A percentile compares a stretch with the other conserved stretches of the same genome.
These are phyloP conservation scores for Eumerus sabulonum DNA, from an alignment of 2,888 invertebrate genomes.

Conservation along the genomic window DNA sequence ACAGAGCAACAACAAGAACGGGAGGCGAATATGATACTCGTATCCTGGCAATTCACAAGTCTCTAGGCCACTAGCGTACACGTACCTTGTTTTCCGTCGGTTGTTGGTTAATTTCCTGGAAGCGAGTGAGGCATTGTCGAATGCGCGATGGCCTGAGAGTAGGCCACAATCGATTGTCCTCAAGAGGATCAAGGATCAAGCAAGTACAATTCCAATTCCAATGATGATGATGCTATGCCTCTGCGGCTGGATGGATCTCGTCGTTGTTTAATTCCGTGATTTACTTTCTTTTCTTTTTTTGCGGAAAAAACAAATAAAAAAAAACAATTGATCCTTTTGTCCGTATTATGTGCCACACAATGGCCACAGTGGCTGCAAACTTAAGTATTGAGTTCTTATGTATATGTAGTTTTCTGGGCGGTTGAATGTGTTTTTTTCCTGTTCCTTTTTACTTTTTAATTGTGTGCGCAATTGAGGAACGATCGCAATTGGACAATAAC, in stretches of 20 bases:
- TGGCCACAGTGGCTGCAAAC: constrained; percentile 65
- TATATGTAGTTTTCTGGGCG: constrained; percentile 57
- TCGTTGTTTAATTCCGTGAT: no score
- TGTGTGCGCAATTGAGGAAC: constrained; percentile 52
- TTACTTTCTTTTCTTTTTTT: no score
- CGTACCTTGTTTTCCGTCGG: not conserved
- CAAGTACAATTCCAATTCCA: constrained; percentile 17
- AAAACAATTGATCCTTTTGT: constrained; percentile 63
- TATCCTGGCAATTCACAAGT: constrained; percentile 48
- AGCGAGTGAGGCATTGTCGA: constrained; percentile 51
- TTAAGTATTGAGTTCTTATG: constrained; percentile 66
- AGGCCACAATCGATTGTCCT: constrained; percentile 55
- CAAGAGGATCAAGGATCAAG: constrained; percentile 57
- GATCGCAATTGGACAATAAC: constrained; percentile 52
- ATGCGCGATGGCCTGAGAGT: constrained; percentile 42
- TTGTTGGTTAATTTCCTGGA: constrained; percentile 63
- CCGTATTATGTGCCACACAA: constrained; percentile 58
- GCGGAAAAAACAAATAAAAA: no score
- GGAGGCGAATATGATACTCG: not conserved
- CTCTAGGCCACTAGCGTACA: constrained; percentile 5
- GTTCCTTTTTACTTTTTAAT: constrained; percentile 58
- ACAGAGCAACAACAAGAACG: not conserved
- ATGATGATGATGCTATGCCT: constrained; percentile 38
- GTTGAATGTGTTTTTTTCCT: constrained; percentile 57
- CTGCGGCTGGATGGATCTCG: no score